Conservation (phyloP, 2,797 vertebrate species). For the Alauda arvensis region DNA sequence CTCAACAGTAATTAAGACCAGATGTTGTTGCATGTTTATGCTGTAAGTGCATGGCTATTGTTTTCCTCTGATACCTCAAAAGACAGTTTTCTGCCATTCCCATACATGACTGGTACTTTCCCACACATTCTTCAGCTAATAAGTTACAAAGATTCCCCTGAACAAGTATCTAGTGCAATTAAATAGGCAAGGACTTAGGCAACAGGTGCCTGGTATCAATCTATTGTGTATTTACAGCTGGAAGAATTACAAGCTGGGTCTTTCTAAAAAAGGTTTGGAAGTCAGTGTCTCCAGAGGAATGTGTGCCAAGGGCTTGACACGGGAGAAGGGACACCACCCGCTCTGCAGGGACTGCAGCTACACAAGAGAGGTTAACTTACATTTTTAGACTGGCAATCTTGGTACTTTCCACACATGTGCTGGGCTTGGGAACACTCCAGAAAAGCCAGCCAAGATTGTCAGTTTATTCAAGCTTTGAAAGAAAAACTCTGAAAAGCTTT, state of each 20-base stretch:
- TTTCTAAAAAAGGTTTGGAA: constrained; percentile 53
- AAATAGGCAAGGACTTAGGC: constrained; percentile 4
- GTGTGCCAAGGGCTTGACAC: background rate
- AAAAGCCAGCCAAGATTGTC: background rate
- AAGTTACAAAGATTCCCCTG: background rate
- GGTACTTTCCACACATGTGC: background rate
- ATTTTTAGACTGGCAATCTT: background rate
- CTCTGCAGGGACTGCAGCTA: background rate
- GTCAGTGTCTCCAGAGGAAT: background rate
- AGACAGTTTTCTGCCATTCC: constrained; percentile 24
- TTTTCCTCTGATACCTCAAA: constrained; percentile 10
- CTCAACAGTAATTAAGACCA: constrained; percentile 25
- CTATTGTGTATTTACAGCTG: background rate
- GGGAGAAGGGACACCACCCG: background rate
- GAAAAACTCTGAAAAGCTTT: background rate
- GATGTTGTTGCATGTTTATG: constrained; percentile 2
- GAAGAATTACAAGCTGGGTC: background rate
- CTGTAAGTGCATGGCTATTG: background rate
- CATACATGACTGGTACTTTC: background rate
- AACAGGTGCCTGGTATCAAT: constrained; percentile 55
- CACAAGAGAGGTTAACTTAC: background rate
- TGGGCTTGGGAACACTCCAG: background rate
- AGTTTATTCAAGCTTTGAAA: background rate
- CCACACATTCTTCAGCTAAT: constrained; percentile 4
- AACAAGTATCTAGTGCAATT: constrained; percentile 25